These are phyloP conservation scores for Scaptomyza pallida DNA, from an alignment of 1,140 invertebrate genomes.

Conservation along the genomic window DNA sequence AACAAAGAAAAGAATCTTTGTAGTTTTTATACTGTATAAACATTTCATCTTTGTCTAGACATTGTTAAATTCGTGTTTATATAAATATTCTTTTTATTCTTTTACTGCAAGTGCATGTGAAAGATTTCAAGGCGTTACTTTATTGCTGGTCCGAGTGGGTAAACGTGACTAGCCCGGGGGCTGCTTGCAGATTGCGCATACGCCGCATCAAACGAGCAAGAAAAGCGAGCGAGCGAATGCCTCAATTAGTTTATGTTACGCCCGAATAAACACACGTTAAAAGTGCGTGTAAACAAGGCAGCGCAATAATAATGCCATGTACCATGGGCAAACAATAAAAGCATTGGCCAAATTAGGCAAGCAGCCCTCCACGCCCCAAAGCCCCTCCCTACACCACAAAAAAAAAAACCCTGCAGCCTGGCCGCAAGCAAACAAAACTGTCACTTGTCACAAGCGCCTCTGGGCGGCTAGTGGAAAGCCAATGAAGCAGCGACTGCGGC, in stretches of 20 bases:
- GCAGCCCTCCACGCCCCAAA: slow-evolving; percentile 35
- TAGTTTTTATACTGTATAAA: neutral
- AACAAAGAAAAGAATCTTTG: neutral
- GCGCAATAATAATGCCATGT: slow-evolving; percentile 61
- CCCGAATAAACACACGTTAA: slow-evolving; percentile 72
- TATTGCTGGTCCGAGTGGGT: slow-evolving; percentile 9
- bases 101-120: slow-evolving; percentile 51
- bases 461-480: slow-evolving; percentile 1
- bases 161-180: slow-evolving; percentile 67
- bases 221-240: slow-evolving; percentile 42
- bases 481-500: neutral
- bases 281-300: slow-evolving; percentile 73
- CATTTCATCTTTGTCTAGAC: neutral
- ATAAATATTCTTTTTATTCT: slow-evolving; percentile 14
- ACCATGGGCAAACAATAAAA: slow-evolving; percentile 62
- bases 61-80: neutral
- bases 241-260: slow-evolving; percentile 73
- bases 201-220: slow-evolving; percentile 28
- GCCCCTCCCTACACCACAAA: too few relatives aligned
- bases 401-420: slow-evolving; percentile 9
- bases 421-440: slow-evolving; percentile 66
- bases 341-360: slow-evolving; percentile 65
- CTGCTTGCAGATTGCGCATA: slow-evolving; percentile 47
- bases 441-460: slow-evolving; percentile 67
- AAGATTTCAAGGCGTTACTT: slow-evolving; percentile 48